These are phyloP conservation scores for Hermetia illucens DNA, from an alignment of 1,140 invertebrate species.

Conservation along the genomic window DNA sequence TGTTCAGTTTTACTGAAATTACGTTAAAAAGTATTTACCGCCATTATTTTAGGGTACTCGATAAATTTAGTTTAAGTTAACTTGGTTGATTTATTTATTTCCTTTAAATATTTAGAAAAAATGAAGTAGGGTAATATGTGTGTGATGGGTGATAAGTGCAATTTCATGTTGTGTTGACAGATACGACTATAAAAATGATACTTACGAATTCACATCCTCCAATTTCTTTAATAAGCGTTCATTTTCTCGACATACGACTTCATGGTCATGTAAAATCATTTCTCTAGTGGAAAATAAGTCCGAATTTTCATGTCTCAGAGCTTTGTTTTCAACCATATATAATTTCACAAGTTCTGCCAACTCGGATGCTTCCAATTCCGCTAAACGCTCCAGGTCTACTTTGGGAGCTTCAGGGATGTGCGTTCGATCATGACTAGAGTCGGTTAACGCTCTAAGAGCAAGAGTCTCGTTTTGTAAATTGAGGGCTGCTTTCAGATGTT, in stretches of 20 bases:
- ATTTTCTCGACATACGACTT: conserved; percentile 79
- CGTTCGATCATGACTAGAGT: conserved; percentile 14
- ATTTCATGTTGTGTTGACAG: no score
- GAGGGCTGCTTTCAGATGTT: conserved; percentile 64
- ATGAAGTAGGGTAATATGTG: no score
- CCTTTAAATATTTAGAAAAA: no score
- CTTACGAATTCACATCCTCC: conserved; percentile 74
- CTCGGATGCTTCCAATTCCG: conserved; percentile 53
- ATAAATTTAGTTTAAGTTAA: no score
- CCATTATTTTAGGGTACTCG: no score
- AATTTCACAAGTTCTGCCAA: conserved; percentile 58
- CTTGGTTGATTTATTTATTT: no score
- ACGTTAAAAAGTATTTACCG: no score
- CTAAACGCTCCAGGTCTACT: conserved; percentile 54
- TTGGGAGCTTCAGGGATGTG: conserved; percentile 30
- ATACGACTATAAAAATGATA: no score
- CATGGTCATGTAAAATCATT: conserved; percentile 71
- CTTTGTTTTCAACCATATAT: conserved; percentile 76
- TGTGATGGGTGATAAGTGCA: no score
- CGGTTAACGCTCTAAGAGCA: conserved; percentile 8
- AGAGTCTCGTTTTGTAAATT: conserved; percentile 34
- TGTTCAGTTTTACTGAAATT: no score
- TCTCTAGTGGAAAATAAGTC: conserved; percentile 71
- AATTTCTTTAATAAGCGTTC: conserved; percentile 74
- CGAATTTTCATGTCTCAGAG: conserved; percentile 69